Conservation (phyloP, 2,113 vertebrate species). For the Cottus gobio region DNA sequence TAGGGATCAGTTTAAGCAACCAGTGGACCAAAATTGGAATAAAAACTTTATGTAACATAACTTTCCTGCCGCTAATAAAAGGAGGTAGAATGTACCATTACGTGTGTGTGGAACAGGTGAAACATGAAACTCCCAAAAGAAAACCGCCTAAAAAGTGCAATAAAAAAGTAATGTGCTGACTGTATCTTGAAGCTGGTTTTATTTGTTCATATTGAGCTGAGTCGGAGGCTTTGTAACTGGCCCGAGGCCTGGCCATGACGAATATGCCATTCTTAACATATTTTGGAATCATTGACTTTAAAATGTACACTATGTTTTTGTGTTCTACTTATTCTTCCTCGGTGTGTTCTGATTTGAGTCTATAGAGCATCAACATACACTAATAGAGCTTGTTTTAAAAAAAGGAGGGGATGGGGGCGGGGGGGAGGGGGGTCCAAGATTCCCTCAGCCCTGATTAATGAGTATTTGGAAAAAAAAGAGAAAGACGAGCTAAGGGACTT, state of each 20-base stretch:
- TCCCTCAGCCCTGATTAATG: too few relatives aligned
- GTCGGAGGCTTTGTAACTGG: slow-evolving; percentile 5
- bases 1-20: neutral
- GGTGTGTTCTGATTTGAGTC: neutral
- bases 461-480: neutral
- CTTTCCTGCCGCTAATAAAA: slow-evolving; percentile 12
- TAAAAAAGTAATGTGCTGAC: slow-evolving; percentile 16
- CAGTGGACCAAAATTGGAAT: neutral
- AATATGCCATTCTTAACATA: neutral
- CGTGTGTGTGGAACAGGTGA: slow-evolving; percentile 10
- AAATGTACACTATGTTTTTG: neutral
- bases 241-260: neutral
- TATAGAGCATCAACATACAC: neutral
- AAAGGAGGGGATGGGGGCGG: too few relatives aligned
- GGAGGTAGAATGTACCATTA: neutral
- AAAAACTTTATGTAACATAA: neutral
- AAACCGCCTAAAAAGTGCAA: slow-evolving; percentile 37
- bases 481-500: neutral
- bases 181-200: neutral
- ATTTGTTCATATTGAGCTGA: slow-evolving; percentile 1
- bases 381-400: too few relatives aligned
- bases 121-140: slow-evolving; percentile 6
- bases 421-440: too few relatives aligned
- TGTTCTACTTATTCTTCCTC: neutral
- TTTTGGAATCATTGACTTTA: neutral